Percentiles rank a stretch among this genome's conserved stretches.
Conservation (phyloP, 2,888 invertebrate species). For the Brachylomia viminalis region DNA sequence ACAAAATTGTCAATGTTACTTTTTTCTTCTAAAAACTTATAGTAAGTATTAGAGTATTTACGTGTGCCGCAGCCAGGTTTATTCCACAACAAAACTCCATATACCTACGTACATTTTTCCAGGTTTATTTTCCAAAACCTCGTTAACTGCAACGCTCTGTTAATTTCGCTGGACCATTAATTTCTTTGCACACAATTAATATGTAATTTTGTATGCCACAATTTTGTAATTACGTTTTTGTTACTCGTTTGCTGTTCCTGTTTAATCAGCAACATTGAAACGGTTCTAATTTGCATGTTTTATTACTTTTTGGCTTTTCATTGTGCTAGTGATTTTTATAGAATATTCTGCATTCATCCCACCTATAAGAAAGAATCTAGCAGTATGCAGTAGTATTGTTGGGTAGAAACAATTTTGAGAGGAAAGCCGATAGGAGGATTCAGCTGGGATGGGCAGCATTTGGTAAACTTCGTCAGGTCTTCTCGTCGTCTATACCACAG, state of each 20-base stretch:
- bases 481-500: too few species aligned
- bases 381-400: too few species aligned
- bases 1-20: too few species aligned
- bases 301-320: background rate
- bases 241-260: constrained; percentile 18
- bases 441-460: too few species aligned
- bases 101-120: background rate
- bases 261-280: constrained; percentile 21
- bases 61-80: background rate
- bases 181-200: constrained; percentile 60
- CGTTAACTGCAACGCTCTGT: constrained; percentile 26
- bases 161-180: constrained; percentile 47
- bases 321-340: background rate
- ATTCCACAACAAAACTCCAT: background rate
- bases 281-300: constrained; percentile 40
- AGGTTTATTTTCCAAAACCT: constrained; percentile 21
- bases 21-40: background rate
- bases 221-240: constrained; percentile 52
- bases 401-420: too few species aligned
- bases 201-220: constrained; percentile 59
- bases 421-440: too few species aligned
- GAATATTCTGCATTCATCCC: too few species aligned
- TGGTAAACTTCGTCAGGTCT: too few species aligned
- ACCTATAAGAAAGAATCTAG: too few species aligned
- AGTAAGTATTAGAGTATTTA: background rate